Evolutionary conservation across 2,888 invertebrate genomes (phyloP).

Genomic region (Serripes groenlandicus): DNA sequence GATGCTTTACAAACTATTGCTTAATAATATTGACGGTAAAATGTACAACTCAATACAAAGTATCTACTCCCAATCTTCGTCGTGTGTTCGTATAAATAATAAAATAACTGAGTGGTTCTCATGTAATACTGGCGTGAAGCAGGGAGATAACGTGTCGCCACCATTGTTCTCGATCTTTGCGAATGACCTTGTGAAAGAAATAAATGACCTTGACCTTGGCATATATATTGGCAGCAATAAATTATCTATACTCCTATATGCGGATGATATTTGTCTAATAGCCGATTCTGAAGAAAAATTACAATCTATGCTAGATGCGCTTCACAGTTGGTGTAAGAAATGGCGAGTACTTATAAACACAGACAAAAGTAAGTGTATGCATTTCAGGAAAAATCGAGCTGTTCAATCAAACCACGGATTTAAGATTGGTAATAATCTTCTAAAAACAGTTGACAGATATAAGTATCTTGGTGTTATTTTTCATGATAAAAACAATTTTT

Average conservation of each 20-base stretch:
- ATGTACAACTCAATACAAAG: conserved; percentile 21
- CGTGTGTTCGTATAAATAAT: conserved; percentile 29
- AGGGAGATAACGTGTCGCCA: conserved; percentile 43
- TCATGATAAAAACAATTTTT: conserved; percentile 33
- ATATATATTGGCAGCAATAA: conserved; percentile 22
- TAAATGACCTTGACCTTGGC: conserved; percentile 29
- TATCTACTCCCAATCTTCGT: background rate
- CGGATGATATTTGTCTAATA: conserved; percentile 44
- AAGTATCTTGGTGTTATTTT: conserved; percentile 57
- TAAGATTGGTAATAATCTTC: conserved; percentile 35
- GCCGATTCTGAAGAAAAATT: conserved; percentile 26
- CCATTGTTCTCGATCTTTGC: conserved; percentile 41
- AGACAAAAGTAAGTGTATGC: conserved; percentile 32
- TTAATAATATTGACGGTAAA: conserved; percentile 42
- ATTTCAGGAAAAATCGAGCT: conserved; percentile 20
- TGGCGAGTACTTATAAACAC: conserved; percentile 42
- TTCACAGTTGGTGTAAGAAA: conserved; percentile 45
- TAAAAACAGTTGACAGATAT: conserved; percentile 36
- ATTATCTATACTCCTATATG: conserved; percentile 37
- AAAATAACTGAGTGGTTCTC: conserved; percentile 43
- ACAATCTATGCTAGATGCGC: conserved; percentile 32
- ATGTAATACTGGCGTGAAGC: conserved; percentile 25
- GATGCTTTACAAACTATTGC: conserved; percentile 46
- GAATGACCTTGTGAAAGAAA: conserved; percentile 40
- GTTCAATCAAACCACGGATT: conserved; percentile 26